Base-by-base conservation (phyloP, 2,797 vertebrate species). In the Naso thynnoides region DNA sequence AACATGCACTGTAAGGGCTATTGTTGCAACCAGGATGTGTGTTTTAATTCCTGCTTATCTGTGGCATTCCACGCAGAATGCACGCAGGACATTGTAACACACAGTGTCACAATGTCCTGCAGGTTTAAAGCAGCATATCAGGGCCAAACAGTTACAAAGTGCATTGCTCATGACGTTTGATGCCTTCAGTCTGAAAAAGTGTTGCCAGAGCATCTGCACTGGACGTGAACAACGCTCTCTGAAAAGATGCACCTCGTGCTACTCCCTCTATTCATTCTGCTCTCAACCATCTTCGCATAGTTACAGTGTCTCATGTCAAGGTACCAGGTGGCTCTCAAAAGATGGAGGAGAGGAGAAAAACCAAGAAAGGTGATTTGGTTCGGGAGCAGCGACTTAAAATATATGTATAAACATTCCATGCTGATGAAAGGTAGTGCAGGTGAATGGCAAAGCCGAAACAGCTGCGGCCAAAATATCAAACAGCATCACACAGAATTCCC, bases 11-110 rank as follows among this genome's bases (percentile, higher is more conserved):
- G 16, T 38, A 8, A 36, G n/a, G 14, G 26, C 24, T 57, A 38
- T 13, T 73, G 62, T 47, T 62, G 53, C 63, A 81, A 76, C 61
- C 68, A 79, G 47, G 72, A 73, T 87, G 73, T 78, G 57, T 56
- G 26, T 33, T 68, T 53, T 55, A 56, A 68, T 75, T 72, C 44
- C 52, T 69, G 52, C 38, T 73, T 70, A 66, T 78, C 45, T 62
- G 18, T 9, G 4, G 21, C 31, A 41, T 44, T 26, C 5, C 18
- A n/a, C 24, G 33, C 31, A 50, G 41, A 47, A 26, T 26, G 4
- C 18, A n/a, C 23, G 33, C 31, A 50, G 36, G 38, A 31, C 26
- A 29, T 4, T 16, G 11, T 49, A 4, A 36, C 21, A 44, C 0
- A 15, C 11, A 13, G 15, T 19, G 13, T 31, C 31, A n/a, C n/a